Percentiles rank a stretch among this genome's conserved stretches.
These are phyloP conservation scores for Turritopsis rubra DNA, from an alignment of 30 jellyfish, hydroid and myxozoan species.

Conservation along the genomic window DNA sequence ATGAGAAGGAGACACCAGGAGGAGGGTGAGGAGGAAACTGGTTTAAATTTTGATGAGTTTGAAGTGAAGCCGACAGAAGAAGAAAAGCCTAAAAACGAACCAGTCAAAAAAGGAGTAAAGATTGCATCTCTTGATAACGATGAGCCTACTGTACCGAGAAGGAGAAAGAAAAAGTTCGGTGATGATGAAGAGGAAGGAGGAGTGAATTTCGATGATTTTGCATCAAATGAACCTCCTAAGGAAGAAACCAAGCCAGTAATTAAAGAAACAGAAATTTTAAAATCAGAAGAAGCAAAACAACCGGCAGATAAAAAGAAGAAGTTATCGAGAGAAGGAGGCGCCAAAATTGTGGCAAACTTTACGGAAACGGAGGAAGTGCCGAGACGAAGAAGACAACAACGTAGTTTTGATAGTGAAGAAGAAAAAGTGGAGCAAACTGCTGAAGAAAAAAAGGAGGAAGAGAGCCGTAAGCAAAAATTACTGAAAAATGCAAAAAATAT, in stretches of 20 bases:
- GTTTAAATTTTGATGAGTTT: conserved; percentile 3
- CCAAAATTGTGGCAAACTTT: neutral
- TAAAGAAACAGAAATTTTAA: conserved; percentile 13
- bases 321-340: neutral
- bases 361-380: neutral
- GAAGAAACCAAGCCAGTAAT: neutral
- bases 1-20: neutral
- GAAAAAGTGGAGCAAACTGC: neutral
- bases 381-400: neutral
- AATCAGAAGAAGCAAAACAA: neutral
- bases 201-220: neutral
- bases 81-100: neutral
- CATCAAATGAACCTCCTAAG: neutral
- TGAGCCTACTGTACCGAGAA: neutral
- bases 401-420: neutral
- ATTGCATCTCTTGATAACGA: neutral
- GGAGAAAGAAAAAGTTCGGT: neutral
- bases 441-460: conserved; percentile 1
- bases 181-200: conserved; percentile 10
- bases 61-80: neutral
- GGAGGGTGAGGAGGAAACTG: neutral
- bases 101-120: neutral
- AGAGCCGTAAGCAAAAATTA: neutral
- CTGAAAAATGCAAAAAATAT: neutral
- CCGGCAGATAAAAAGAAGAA: neutral